Base-by-base conservation (phyloP, 2,797 vertebrate species). In the Malacoctenus gilli region DNA sequence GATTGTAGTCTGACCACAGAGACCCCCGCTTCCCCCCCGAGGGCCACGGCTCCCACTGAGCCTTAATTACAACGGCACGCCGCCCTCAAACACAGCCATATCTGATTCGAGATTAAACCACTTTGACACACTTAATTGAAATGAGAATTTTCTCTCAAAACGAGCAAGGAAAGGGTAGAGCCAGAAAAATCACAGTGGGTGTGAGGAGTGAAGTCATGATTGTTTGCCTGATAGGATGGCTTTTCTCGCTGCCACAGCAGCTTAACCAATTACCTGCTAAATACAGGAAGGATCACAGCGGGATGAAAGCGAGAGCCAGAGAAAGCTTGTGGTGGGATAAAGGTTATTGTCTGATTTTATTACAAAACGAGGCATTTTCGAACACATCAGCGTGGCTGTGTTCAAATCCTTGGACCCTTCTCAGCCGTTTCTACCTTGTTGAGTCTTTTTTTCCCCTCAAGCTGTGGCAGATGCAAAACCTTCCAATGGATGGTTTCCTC, bases 91-190 rank as follows among this genome's bases (percentile, higher is more conserved):
- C 34, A 13, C 57, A 65, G 35, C 74, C 52, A 54, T 76, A 82
- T 89, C 80, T 79, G 85, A 89, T 85, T 79, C 42, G 16, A 81
- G 69, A 85, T 85, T 68, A 82, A 80, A 67, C 57, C 57, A 66
- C 65, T 69, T 74, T 64, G 70, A 75, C 69, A 64, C 36, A 47
- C 62, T 63, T 69, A 71, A 83, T 70, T 82, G 49, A 84, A 84
- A 79, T 59, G 50, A 59, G 49, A 72, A 51, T 65, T 68, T 68
- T 60, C 40, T 30, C 52, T 74, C 55, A 56, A 77, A 79, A 66
- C 22, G 23, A 71, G 42, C 22, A 5, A 36, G 41, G 51, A 62
- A 54, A 50, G 41, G 40, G 47, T 44, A 39, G 41, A 0, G 11
- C 9, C 18, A 44, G 46, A 65, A 72, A n/a, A 61, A 55, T 46